Percentiles rank a stretch among this genome's conserved stretches.
These are phyloP conservation scores for Trachymyrmex cornetzi DNA, from an alignment of 1,140 invertebrate genomes.

Conservation along the genomic window DNA sequence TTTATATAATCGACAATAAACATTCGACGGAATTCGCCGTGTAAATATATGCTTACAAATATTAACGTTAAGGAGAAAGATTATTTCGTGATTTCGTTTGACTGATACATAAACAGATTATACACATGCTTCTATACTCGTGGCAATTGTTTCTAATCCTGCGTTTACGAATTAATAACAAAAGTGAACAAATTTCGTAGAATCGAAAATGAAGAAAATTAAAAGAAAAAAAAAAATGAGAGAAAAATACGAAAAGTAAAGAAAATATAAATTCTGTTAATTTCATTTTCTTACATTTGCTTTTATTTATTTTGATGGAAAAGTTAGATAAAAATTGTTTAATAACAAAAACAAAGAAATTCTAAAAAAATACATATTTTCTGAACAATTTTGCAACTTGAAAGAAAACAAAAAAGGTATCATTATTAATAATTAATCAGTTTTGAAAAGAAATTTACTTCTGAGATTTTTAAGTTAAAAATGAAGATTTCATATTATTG, in stretches of 20 bases:
- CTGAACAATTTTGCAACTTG: background rate
- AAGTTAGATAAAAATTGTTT: background rate
- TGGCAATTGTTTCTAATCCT: background rate
- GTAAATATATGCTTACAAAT: slow-evolving; percentile 6
- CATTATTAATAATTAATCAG: background rate
- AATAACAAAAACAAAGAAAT: too few species aligned
- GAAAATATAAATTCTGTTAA: background rate
- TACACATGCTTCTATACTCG: background rate
- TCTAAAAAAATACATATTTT: background rate
- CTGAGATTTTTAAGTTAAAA: background rate
- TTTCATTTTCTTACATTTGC: background rate
- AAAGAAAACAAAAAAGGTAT: background rate
- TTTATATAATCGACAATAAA: background rate
- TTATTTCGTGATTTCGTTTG: background rate
- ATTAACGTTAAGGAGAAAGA: background rate
- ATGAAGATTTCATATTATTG: background rate
- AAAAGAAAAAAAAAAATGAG: background rate
- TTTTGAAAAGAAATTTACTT: background rate
- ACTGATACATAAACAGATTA: background rate
- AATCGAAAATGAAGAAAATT: background rate
- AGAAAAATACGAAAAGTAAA: background rate
- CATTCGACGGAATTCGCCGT: background rate
- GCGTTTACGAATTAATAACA: background rate
- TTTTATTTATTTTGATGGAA: background rate
- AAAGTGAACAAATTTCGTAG: background rate